Evolutionary conservation across 2,888 invertebrate genomes (phyloP).

Genomic region (Chydorus sphaericus): DNA sequence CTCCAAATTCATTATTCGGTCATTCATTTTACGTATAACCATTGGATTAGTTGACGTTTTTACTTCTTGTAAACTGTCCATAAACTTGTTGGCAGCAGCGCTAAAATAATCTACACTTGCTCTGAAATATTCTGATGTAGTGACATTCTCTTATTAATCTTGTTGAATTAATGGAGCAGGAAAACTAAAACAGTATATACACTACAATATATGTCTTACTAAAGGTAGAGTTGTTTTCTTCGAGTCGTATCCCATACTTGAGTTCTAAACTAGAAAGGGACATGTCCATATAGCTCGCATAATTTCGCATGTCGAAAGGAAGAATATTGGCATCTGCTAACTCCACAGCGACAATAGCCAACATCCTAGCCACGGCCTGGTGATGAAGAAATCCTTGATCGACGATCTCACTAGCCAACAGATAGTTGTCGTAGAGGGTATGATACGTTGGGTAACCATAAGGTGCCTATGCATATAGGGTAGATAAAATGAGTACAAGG

Average conservation of each 20-base stretch:
- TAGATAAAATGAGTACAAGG: no score
- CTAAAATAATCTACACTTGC: background rate
- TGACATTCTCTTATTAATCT: background rate
- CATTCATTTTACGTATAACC: conserved; percentile 11
- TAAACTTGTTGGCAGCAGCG: background rate
- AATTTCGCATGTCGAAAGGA: conserved; percentile 26
- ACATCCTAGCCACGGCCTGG: conserved; percentile 19
- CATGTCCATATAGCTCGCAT: conserved; percentile 20
- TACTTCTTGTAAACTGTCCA: background rate
- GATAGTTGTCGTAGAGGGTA: conserved; percentile 28
- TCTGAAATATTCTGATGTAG: background rate
- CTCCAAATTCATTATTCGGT: conserved; percentile 2
- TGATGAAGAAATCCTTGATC: conserved; percentile 27
- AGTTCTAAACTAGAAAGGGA: conserved; percentile 10
- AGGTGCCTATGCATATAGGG: no score
- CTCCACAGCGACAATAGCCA: conserved; percentile 27
- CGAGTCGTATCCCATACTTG: conserved; percentile 4
- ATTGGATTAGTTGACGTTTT: conserved; percentile 3
- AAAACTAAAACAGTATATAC: background rate
- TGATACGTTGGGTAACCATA: conserved; percentile 19
- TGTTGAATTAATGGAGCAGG: no score
- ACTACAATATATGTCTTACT: conserved; percentile 13
- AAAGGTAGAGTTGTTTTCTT: conserved; percentile 11
- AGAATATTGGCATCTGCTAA: conserved; percentile 27
- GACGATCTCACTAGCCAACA: conserved; percentile 25